Evolutionary conservation across 2,888 invertebrate genomes (phyloP).

Genomic region (Amiota communis): DNA sequence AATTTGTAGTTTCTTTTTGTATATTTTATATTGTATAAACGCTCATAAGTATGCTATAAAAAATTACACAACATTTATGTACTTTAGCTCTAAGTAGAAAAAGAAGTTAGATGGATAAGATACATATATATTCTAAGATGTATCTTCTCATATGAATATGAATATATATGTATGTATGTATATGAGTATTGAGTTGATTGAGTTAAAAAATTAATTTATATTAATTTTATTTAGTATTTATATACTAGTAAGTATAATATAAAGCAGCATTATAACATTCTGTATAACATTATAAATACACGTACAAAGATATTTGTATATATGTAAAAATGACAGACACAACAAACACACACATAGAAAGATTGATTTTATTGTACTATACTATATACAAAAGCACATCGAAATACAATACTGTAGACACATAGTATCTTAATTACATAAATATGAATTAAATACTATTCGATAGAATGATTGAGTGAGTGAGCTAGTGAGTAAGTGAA

Average conservation of each 20-base stretch:
- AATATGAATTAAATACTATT: not conserved
- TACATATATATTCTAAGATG: slow-evolving; percentile 43
- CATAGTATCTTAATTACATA: not conserved
- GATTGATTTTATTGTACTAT: not conserved
- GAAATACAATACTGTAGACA: not conserved
- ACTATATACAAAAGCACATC: slow-evolving; percentile 2
- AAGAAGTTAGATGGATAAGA: slow-evolving; percentile 37
- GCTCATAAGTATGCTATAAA: slow-evolving; percentile 55
- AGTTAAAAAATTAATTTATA: no score
- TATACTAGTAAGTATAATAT: not conserved
- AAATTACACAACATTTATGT: slow-evolving; percentile 63
- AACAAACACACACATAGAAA: no score
- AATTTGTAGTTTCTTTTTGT: slow-evolving; percentile 36
- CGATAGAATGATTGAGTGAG: not conserved
- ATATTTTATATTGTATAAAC: not conserved
- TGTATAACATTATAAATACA: slow-evolving; percentile 44
- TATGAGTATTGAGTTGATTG: slow-evolving; percentile 17
- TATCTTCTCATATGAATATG: slow-evolving; percentile 45
- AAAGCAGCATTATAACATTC: slow-evolving; percentile 23
- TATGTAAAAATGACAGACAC: not conserved
- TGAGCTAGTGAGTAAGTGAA: not conserved
- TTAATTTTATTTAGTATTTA: no score
- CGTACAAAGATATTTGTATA: slow-evolving; percentile 56
- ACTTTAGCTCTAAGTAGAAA: slow-evolving; percentile 45
- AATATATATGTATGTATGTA: slow-evolving; percentile 15